Base-by-base conservation (phyloP, 2,797 vertebrate species). In the Pipistrellus kuhlii region DNA sequence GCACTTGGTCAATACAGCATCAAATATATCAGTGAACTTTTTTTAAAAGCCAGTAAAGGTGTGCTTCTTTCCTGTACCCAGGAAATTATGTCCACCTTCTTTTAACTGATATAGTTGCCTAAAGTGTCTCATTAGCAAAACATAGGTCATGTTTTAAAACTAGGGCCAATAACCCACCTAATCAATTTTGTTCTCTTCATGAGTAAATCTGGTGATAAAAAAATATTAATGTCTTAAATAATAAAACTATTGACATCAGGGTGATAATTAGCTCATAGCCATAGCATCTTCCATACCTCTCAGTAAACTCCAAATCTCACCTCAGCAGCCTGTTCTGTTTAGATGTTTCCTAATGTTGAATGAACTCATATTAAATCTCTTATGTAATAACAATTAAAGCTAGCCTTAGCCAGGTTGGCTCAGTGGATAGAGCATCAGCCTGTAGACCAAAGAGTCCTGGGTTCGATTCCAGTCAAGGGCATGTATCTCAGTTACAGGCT, bases 261-360 rank as follows among this genome's bases (percentile, higher is more conserved):
- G 2, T 66, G 10, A 88, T 91, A 51, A 94, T 27, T 72, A n/a
- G 32, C 41, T 92, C 20, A 41, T 27, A 75, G 21, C 23, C 6
- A n/a, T 25, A 75, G 9, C 21, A 25, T 89, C 32, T 71, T 86
- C 35, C 64, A 59, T 18, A 66, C 32, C 59, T 78, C 35, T 87
- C 53, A 85, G 30, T 66, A 68, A 96, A 93, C 38, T 25, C 35
- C 48, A 78, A 85, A 64, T 94, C 30, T 78, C 23, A 91, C 51
- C 12, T 91, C 51, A 57, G 10, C 30, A 44, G 23, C 69, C n/a
- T 80, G 23, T 48, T 78, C 27, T 81, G 82, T 94, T 57, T 73
- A 91, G 25, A 78, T 69, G 18, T 85, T 91, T 81, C 27, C 59
- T 88, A 53, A 68, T 68, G 15, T 48, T 90, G n/a, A 59, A 23